These are phyloP conservation scores for Fistularia tabacaria DNA, from an alignment of 2,797 vertebrate genomes.

Conservation along the genomic window DNA sequence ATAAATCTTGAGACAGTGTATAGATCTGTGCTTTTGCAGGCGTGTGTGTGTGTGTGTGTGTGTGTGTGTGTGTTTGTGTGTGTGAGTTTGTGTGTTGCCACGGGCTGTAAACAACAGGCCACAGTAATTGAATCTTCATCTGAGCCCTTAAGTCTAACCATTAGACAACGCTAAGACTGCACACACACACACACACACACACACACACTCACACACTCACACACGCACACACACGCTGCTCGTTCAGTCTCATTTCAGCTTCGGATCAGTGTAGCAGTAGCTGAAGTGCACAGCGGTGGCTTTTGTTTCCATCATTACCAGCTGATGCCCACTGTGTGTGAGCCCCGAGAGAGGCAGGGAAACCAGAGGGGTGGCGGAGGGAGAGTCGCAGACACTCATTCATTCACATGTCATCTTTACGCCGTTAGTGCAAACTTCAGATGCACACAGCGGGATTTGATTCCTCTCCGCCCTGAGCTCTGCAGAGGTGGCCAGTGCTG, in stretches of 20 bases:
- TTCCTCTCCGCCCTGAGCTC: no score
- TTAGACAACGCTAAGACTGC: constrained; percentile 56
- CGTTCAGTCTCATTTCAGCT: constrained; percentile 72
- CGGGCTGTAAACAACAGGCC: constrained; percentile 74
- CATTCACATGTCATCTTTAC: no score
- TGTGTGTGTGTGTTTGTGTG: constrained; percentile 46
- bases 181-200: constrained; percentile 22
- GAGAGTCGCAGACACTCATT: no score
- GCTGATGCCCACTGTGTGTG: constrained; percentile 49
- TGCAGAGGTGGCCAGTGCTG: no score
- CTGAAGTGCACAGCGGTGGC: constrained; percentile 67
- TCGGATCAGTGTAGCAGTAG: constrained; percentile 45
- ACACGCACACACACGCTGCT: constrained; percentile 29
- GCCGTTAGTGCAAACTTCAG: no score
- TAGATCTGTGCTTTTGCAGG: constrained; percentile 40
- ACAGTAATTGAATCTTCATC: constrained; percentile 78
- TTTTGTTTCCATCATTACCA: constrained; percentile 66
- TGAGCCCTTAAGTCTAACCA: constrained; percentile 70
- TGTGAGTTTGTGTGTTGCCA: constrained; percentile 54
- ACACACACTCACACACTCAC: constrained; percentile 16
- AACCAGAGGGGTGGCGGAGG: no score
- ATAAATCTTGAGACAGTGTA: constrained; percentile 60
- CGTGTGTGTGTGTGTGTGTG: constrained; percentile 32
- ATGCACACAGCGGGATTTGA: no score
- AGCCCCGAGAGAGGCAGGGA: constrained; percentile 30